Base-by-base conservation (phyloP, 2,113 vertebrate genomes). In the Corythornis vintsioides region DNA sequence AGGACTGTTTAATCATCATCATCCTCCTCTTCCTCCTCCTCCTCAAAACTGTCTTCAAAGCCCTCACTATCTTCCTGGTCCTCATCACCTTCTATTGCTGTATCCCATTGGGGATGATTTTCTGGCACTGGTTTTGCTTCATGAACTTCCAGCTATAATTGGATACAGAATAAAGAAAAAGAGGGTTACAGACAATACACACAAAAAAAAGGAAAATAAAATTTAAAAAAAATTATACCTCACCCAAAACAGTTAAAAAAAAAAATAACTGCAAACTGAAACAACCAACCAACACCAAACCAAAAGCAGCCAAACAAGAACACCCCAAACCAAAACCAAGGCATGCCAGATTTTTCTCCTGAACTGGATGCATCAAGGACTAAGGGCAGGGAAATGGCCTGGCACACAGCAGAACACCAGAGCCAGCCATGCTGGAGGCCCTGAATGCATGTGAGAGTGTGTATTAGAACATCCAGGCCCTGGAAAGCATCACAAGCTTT, bases 31-130 rank as follows among this genome's bases (percentile, higher is more conserved):
- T 99, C 99, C 73, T 99, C 99, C 2, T 99, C 99, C 13, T 99
- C 99, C 35, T 99, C 99, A 92, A 99, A 99, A 50, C 99, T 99
- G 81, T 99, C 99, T 97, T 99, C 99, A 83, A 99, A 99, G 95
- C 99, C 99, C n/a, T 99, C 99, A 3, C 99, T 99, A 97, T 99
- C 99, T 89, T 99, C 99, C 96, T 99, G 99, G 97, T 99, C 99
- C 96, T 99, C 99, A 82, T 99, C 99, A 67, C 99, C 99, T 94
- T 99, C 99, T 97, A 99, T 98, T 10, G 99, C 98, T 96, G 99
- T 99, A 96, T 99, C 99, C 99, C 99, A 99, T 63, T 99, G 99
- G 1, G 99, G 99, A 90, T 99, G 99, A 97, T 99, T 99, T 97
- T 99, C 99, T 96, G 98, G 96, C 96, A 99, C 98, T 92, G 99